A percentile compares a stretch with the other conserved stretches of the same genome.
phyloP scores from a whole-genome alignment of 2,888 invertebrate genomes.

The Mesorhabditis spiculigera region DNA sequence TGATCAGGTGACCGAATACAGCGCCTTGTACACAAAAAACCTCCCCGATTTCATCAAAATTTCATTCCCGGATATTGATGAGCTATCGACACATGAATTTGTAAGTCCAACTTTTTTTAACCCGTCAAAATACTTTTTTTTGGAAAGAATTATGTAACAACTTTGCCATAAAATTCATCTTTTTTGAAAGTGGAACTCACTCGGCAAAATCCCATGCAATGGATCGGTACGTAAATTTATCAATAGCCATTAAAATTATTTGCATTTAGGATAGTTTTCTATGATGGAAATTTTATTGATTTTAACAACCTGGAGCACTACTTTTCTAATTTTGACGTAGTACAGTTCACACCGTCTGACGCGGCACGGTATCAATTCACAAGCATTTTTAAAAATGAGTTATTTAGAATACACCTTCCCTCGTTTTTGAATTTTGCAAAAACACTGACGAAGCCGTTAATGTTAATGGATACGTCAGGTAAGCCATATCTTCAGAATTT shows the following conservation, averaged over 20 bases:
- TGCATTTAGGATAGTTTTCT: neutral
- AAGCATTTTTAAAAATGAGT: no score
- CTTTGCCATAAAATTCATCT: conserved; percentile 2
- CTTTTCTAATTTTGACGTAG: neutral
- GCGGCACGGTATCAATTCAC: neutral
- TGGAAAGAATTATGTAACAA: neutral
- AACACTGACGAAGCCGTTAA: neutral
- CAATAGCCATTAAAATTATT: neutral
- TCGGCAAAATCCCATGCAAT: neutral
- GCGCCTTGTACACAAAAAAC: neutral
- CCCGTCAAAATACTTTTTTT: neutral
- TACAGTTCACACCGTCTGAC: neutral
- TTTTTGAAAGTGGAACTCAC: neutral
- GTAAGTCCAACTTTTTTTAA: neutral
- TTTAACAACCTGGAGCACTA: conserved; percentile 2
- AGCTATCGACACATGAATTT: neutral
- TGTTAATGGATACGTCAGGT: neutral
- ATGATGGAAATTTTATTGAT: conserved; percentile 4
- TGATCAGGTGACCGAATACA: neutral
- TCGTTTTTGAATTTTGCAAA: neutral
- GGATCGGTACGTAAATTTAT: neutral
- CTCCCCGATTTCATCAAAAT: neutral
- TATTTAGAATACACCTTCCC: neutral
- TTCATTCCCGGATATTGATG: neutral
- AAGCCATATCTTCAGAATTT: neutral